A percentile compares a stretch with the other conserved stretches of the same genome.
These are phyloP conservation scores for Sarcophaga carnaria DNA, from an alignment of 2,888 invertebrate genomes.

Conservation along the genomic window DNA sequence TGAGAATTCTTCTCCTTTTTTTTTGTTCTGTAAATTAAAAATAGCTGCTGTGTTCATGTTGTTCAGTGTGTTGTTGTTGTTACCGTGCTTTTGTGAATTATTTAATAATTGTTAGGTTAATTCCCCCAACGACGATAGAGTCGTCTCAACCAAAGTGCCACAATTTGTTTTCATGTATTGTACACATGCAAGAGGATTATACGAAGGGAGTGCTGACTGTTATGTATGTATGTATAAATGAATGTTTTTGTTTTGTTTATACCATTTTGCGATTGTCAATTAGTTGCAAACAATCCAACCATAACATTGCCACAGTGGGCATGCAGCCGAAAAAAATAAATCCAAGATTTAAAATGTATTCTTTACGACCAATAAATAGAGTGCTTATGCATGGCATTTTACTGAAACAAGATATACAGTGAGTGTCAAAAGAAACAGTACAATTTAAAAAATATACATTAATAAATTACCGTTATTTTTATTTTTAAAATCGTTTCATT, in stretches of 20 bases:
- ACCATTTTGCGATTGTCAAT: slow-evolving; percentile 54
- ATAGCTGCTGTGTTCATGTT: not conserved
- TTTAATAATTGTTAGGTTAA: slow-evolving; percentile 61
- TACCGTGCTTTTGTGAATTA: slow-evolving; percentile 52
- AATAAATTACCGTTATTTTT: no score
- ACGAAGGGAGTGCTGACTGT: not conserved
- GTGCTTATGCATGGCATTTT: no score
- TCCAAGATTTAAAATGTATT: no score
- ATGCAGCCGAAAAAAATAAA: not conserved
- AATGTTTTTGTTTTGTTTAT: not conserved
- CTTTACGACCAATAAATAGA: no score
- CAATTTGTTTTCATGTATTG: slow-evolving; percentile 39
- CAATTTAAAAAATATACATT: no score
- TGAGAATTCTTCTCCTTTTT: not conserved
- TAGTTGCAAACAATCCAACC: slow-evolving; percentile 53
- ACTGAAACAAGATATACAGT: no score
- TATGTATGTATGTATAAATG: not conserved
- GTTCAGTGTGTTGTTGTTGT: slow-evolving; percentile 30
- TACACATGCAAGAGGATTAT: not conserved
- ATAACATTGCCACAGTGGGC: slow-evolving; percentile 30
- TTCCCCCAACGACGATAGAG: slow-evolving; percentile 44
- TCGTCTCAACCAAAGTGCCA: slow-evolving; percentile 50
- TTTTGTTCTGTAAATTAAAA: not conserved
- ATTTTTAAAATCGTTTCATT: no score
- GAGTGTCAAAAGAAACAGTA: no score